Evolutionary conservation across 2,888 invertebrate species (phyloP).

Genomic region (Crossocerus cetratus): DNA sequence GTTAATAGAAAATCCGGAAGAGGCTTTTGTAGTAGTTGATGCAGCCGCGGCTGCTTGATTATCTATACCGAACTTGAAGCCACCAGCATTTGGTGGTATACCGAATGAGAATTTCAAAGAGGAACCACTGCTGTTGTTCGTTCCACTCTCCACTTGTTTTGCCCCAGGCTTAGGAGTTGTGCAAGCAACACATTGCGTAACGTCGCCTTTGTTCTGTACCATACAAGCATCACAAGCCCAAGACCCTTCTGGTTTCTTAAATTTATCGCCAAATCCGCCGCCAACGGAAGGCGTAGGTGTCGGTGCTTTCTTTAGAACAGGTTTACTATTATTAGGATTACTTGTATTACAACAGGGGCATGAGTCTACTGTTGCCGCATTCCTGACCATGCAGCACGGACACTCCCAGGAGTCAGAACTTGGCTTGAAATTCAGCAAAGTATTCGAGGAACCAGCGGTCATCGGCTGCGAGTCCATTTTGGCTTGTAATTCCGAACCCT

Average conservation of each 20-base stretch:
- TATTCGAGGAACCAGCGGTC: slow-evolving; percentile 1
- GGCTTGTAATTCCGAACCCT: not conserved
- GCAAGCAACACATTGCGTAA: slow-evolving; percentile 79
- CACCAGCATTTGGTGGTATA: slow-evolving; percentile 56
- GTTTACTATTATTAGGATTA: slow-evolving; percentile 66
- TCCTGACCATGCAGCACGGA: slow-evolving; percentile 81
- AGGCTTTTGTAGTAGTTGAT: no score
- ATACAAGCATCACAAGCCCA: slow-evolving; percentile 82
- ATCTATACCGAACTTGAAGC: slow-evolving; percentile 78
- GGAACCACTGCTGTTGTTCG: slow-evolving; percentile 21
- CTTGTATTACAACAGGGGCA: slow-evolving; percentile 80
- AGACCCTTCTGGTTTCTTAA: slow-evolving; percentile 62
- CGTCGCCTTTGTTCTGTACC: slow-evolving; percentile 78
- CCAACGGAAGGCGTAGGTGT: slow-evolving; percentile 14
- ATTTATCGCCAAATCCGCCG: slow-evolving; percentile 62
- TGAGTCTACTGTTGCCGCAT: slow-evolving; percentile 76
- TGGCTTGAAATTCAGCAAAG: slow-evolving; percentile 74
- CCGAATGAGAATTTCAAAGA: slow-evolving; percentile 66
- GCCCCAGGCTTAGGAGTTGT: slow-evolving; percentile 77
- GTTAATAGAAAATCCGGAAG: slow-evolving; percentile 76
- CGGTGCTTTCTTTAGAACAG: slow-evolving; percentile 9
- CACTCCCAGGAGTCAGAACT: slow-evolving; percentile 83
- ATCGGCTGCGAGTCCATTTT: slow-evolving; percentile 5
- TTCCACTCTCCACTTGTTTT: slow-evolving; percentile 37
- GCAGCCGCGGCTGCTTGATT: slow-evolving; percentile 61